Percentiles rank a stretch among this genome's conserved stretches.
These are phyloP conservation scores for Elanus axillaris DNA, from an alignment of 2,113 vertebrate species.

Conservation along the genomic window DNA sequence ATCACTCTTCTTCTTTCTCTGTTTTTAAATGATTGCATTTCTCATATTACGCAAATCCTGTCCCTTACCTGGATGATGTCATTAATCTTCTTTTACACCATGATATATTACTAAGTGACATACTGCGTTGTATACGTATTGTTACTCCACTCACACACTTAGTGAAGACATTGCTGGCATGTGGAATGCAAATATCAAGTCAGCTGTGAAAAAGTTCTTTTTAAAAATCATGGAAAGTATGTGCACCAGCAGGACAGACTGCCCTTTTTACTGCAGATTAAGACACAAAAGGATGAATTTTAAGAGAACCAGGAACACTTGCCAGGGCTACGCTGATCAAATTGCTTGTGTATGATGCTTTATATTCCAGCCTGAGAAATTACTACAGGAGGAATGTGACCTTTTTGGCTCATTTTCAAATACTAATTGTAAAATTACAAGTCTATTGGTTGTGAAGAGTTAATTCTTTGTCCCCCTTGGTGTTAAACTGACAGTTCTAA, in stretches of 20 bases:
- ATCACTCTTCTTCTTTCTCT: slow-evolving; percentile 39
- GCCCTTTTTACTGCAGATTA: slow-evolving; percentile 56
- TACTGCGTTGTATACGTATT: slow-evolving; percentile 37
- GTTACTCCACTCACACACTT: slow-evolving; percentile 56
- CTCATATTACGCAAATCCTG: slow-evolving; percentile 67
- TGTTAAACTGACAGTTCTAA: slow-evolving; percentile 23
- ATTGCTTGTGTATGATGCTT: slow-evolving; percentile 19
- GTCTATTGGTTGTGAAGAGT: slow-evolving; percentile 28
- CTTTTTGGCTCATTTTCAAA: slow-evolving; percentile 38
- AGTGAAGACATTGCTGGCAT: slow-evolving; percentile 48
- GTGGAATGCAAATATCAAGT: slow-evolving; percentile 44
- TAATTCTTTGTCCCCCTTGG: slow-evolving; percentile 51
- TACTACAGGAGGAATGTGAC: slow-evolving; percentile 1
- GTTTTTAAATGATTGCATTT: slow-evolving; percentile 64
- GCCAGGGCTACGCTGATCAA: slow-evolving; percentile 12
- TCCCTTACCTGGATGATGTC: slow-evolving; percentile 65
- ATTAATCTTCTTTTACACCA: slow-evolving; percentile 70
- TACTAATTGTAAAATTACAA: slow-evolving; percentile 32
- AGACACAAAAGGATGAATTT: slow-evolving; percentile 51
- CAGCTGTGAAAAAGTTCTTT: slow-evolving; percentile 57
- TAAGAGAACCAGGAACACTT: neutral
- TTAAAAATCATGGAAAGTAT: slow-evolving; percentile 32
- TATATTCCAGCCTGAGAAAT: slow-evolving; percentile 32
- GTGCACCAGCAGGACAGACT: slow-evolving; percentile 41
- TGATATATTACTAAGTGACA: slow-evolving; percentile 67